Conservation (phyloP, 2,113 vertebrate genomes). For the Anser cygnoides region DNA sequence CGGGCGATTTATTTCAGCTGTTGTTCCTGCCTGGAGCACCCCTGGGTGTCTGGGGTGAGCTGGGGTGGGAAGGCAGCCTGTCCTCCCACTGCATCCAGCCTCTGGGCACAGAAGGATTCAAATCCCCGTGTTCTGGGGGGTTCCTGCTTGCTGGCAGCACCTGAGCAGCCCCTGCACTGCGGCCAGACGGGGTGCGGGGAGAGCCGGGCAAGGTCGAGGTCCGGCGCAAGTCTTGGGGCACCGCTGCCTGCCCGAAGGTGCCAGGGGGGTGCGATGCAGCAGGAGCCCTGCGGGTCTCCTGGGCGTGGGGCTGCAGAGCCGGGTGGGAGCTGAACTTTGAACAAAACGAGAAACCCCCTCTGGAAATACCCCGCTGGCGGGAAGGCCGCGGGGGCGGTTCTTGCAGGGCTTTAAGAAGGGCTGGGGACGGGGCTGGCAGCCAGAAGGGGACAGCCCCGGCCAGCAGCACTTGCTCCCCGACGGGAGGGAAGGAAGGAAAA, state of each 20-base stretch:
- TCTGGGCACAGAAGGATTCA: neutral
- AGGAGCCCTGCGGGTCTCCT: neutral
- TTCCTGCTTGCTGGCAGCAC: neutral
- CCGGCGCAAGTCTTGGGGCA: accelerated
- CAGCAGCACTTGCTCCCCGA: accelerated
- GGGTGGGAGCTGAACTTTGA: neutral
- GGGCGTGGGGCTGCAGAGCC: accelerated
- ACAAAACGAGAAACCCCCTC: neutral
- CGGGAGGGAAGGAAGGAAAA: neutral
- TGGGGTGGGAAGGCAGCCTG: neutral
- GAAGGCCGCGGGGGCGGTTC: neutral
- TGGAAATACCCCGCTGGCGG: conserved; percentile 38
- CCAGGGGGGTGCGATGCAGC: accelerated
- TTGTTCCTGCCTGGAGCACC: neutral
- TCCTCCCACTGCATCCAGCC: neutral
- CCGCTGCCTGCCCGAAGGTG: neutral
- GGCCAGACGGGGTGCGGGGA: accelerated
- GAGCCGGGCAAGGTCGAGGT: neutral
- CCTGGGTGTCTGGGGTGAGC: too few species aligned
- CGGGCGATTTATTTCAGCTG: neutral
- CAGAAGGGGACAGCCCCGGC: neutral
- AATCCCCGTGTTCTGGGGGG: neutral
- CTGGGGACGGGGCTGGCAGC: neutral
- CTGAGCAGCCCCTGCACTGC: neutral
- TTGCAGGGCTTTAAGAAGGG: conserved; percentile 38